Percentiles rank a stretch among this genome's conserved stretches.
Conservation (phyloP, 2,113 vertebrate species). For the Phaethon lepturus region DNA sequence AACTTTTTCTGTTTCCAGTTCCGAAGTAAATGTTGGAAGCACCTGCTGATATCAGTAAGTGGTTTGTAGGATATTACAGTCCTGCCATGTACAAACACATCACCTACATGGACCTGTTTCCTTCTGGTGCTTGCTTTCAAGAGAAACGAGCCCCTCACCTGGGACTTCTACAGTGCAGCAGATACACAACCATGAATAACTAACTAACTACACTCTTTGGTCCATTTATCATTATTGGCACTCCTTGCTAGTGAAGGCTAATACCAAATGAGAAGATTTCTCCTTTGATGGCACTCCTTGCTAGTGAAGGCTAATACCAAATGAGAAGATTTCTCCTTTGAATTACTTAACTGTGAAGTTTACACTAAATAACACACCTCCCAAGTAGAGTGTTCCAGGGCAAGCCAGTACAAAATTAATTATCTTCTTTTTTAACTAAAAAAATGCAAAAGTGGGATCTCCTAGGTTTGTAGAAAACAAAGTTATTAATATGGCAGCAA, state of each 20-base stretch:
- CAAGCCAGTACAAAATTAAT: not conserved
- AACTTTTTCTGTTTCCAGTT: not conserved
- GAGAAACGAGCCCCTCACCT: not conserved
- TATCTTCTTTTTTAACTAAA: not conserved
- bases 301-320: not conserved
- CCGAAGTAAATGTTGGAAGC: not conserved
- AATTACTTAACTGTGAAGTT: not conserved
- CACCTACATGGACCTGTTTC: not conserved
- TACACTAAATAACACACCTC: not conserved
- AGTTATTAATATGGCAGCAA: not conserved
- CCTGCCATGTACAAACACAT: not conserved
- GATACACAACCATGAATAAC: not conserved
- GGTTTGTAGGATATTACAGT: not conserved
- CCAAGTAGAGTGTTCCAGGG: not conserved
- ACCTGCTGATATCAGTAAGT: not conserved
- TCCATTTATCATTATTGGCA: not conserved
- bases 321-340: not conserved
- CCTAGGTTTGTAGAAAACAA: not conserved
- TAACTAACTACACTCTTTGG: not conserved
- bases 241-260: not conserved
- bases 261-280: not conserved
- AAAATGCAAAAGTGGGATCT: not conserved
- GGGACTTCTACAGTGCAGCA: not conserved
- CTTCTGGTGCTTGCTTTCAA: not conserved
- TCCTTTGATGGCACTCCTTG: no score